Conservation (phyloP, 92 coral and sea anemone genomes). For the Porites rus region DNA sequence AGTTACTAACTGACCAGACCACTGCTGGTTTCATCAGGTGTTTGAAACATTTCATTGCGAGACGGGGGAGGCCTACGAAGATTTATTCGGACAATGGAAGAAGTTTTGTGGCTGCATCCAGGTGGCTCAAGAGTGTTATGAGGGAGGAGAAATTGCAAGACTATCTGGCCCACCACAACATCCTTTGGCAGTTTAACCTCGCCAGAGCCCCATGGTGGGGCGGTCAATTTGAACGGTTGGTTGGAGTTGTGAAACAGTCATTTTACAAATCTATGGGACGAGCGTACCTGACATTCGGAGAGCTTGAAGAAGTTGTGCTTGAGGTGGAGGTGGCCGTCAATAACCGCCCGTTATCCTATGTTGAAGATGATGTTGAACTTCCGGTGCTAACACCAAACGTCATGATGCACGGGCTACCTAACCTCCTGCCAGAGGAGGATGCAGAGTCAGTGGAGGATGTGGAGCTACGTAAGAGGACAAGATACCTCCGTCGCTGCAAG, state of each 20-base stretch:
- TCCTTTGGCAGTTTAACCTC: conserved; percentile 70
- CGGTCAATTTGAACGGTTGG: conserved; percentile 9
- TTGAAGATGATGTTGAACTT: not conserved
- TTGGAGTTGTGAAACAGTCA: conserved; percentile 2
- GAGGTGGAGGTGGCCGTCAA: not conserved
- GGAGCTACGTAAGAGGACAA: too few species aligned
- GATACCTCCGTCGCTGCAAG: too few species aligned
- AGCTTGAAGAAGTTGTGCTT: not conserved
- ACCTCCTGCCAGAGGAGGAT: too few species aligned
- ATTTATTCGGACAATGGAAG: conserved; percentile 62
- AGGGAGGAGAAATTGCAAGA: conserved; percentile 52
- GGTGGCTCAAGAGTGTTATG: conserved; percentile 52
- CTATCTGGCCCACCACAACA: conserved; percentile 44
- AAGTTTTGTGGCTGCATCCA: conserved; percentile 51
- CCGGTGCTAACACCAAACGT: not conserved
- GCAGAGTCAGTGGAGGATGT: too few species aligned
- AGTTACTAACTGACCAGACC: conserved; percentile 11
- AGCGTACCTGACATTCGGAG: not conserved
- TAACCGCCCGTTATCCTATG: not conserved
- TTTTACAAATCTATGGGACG: conserved; percentile 10
- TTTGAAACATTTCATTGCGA: conserved; percentile 61
- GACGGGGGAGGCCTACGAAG: conserved; percentile 65
- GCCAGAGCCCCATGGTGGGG: conserved; percentile 33
- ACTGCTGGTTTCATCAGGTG: conserved; percentile 22
- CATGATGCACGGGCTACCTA: too few species aligned